phyloP scores from a whole-genome alignment of 2,888 invertebrate species.

The Lycaena phlaeas region DNA sequence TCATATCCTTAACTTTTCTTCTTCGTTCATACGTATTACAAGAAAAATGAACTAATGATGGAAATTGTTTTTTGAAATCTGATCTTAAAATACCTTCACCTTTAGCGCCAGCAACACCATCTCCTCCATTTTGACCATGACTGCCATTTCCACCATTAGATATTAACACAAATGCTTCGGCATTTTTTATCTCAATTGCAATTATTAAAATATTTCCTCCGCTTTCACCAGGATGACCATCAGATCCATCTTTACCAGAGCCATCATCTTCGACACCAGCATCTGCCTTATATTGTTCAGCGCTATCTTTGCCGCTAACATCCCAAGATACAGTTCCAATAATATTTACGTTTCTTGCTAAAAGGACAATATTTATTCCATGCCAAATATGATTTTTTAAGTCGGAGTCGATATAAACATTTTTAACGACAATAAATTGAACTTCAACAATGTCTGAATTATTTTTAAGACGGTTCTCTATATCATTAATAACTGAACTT shows the following conservation, averaged over 20 bases:
- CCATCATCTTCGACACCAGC: slow-evolving; percentile 3
- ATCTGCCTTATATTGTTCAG: not conserved
- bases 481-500: not conserved
- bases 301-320: slow-evolving; percentile 5
- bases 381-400: slow-evolving; percentile 8
- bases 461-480: not conserved
- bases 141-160: slow-evolving; percentile 9
- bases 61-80: slow-evolving; percentile 6
- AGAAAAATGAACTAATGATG: slow-evolving; percentile 2
- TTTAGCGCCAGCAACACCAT: not conserved
- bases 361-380: slow-evolving; percentile 8
- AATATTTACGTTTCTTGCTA: slow-evolving; percentile 1
- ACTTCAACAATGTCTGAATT: slow-evolving; percentile 4
- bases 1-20: not conserved
- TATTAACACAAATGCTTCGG: not conserved
- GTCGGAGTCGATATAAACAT: slow-evolving; percentile 1
- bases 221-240: slow-evolving; percentile 9
- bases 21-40: not conserved
- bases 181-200: not conserved
- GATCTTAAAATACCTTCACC: slow-evolving; percentile 6
- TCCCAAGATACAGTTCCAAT: slow-evolving; percentile 2
- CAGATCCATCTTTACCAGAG: slow-evolving; percentile 1
- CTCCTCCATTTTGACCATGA: slow-evolving; percentile 9
- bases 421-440: slow-evolving; percentile 5
- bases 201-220: slow-evolving; percentile 7